Evolutionary conservation across 2,113 vertebrate species (phyloP).

Genomic region (Psephotus haematonotus): DNA sequence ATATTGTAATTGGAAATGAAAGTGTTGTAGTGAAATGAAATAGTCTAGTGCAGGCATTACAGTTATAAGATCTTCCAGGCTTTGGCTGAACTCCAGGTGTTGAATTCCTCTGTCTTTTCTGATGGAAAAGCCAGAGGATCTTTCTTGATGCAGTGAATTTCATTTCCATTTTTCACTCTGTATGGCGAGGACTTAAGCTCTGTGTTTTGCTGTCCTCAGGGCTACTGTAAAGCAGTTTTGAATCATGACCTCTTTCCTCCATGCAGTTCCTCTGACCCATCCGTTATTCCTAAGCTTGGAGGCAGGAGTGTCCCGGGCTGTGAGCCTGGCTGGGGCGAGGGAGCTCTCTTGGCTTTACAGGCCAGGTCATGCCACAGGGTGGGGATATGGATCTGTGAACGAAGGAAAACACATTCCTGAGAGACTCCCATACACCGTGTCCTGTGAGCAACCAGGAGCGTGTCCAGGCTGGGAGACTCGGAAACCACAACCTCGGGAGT

Average conservation of each 20-base stretch:
- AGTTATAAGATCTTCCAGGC: neutral
- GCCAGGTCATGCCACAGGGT: conserved; percentile 78
- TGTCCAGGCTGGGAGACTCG: neutral
- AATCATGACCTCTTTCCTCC: neutral
- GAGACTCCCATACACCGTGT: neutral
- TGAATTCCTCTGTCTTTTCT: neutral
- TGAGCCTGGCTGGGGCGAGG: neutral
- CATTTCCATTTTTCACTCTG: neutral
- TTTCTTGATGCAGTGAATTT: neutral
- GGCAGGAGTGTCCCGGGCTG: conserved; percentile 31
- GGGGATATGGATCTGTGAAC: conserved; percentile 79
- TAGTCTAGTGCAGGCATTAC: neutral
- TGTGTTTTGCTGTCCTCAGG: neutral
- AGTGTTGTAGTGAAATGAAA: neutral
- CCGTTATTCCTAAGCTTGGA: neutral
- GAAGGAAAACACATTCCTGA: neutral
- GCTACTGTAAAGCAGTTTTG: neutral
- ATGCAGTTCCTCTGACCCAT: neutral
- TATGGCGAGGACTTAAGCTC: neutral
- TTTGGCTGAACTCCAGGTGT: neutral
- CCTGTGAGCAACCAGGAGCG: conserved; percentile 15
- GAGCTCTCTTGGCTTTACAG: neutral
- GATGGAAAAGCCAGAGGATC: neutral
- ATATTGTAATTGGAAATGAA: neutral
- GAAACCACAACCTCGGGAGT: conserved; percentile 60